A percentile compares a stretch with the other conserved stretches of the same genome.
phyloP scores from a whole-genome alignment of 2,113 vertebrate genomes.

The Trematocara unimaculatum region DNA sequence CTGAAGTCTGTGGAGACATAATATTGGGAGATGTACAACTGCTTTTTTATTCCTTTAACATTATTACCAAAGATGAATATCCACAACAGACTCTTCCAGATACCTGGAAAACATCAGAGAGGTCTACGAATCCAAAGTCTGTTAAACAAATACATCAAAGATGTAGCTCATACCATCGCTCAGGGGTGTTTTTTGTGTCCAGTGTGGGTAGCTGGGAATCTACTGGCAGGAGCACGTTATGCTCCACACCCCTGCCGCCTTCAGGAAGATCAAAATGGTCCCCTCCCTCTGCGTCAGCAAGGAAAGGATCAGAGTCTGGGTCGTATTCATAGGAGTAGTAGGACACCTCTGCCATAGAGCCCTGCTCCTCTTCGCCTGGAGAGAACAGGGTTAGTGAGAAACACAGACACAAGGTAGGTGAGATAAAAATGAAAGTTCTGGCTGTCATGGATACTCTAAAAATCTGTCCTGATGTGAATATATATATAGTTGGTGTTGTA shows the following conservation, averaged over 20 bases:
- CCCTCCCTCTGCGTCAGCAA: constrained; percentile 57
- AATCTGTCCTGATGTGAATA: not conserved
- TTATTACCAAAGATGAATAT: not conserved
- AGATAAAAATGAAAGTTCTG: not conserved
- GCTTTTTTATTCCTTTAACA: not conserved
- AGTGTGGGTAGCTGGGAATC: constrained; percentile 47
- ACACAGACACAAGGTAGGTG: not conserved
- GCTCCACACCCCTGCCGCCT: constrained; percentile 13
- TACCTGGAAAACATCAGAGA: not conserved
- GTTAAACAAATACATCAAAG: not conserved
- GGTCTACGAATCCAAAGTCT: not conserved
- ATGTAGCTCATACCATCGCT: constrained; percentile 64
- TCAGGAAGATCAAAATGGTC: constrained; percentile 61
- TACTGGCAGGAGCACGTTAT: constrained; percentile 19
- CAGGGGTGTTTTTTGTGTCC: constrained; percentile 67
- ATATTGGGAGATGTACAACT: not conserved
- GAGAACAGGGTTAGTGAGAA: not conserved
- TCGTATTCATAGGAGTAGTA: constrained; percentile 89
- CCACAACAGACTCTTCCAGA: not conserved
- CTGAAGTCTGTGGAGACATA: not conserved
- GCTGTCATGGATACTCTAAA: not conserved
- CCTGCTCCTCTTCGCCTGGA: constrained; percentile 75
- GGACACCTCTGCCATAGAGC: constrained; percentile 75
- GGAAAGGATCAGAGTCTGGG: constrained; percentile 74
- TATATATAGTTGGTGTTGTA: not conserved